Percentiles rank a stretch among this genome's conserved stretches.
Evolutionary conservation across 1,140 invertebrate genomes (phyloP).

Genomic region (Euschistus heros): DNA sequence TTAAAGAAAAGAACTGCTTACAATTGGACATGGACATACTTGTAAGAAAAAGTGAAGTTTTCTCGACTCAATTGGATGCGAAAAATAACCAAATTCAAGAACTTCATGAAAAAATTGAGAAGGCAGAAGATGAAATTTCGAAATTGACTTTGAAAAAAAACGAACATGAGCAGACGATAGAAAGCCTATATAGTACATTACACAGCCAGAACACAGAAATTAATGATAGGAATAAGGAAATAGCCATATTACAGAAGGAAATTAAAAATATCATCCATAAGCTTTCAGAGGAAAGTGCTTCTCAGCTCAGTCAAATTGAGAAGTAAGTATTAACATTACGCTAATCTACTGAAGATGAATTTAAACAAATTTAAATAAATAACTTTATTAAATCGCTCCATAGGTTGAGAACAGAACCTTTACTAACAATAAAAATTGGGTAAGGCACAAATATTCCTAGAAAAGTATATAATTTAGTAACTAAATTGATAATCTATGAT

Average conservation of each 20-base stretch:
- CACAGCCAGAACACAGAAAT: not conserved
- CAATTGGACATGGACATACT: not conserved
- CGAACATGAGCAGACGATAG: not conserved
- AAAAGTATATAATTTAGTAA: not conserved
- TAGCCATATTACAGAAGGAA: not conserved
- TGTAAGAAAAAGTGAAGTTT: not conserved
- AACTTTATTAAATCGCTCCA: not conserved
- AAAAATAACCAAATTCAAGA: conserved; percentile 3
- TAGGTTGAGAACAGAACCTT: not conserved
- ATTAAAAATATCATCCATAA: not conserved
- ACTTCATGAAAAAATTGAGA: not conserved
- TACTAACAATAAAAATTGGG: not conserved
- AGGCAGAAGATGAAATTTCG: not conserved
- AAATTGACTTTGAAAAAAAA: not conserved
- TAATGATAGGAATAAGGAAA: not conserved
- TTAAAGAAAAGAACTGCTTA: not conserved
- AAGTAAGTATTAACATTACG: not conserved
- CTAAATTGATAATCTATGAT: too few species aligned
- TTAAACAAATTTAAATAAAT: not conserved
- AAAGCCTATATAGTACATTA: not conserved
- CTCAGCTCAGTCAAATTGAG: not conserved
- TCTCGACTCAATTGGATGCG: not conserved
- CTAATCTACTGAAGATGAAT: not conserved
- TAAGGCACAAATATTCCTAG: not conserved
- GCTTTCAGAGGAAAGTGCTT: not conserved